Conservation (phyloP, 2,888 invertebrate species). For the Aquatica leii region DNA sequence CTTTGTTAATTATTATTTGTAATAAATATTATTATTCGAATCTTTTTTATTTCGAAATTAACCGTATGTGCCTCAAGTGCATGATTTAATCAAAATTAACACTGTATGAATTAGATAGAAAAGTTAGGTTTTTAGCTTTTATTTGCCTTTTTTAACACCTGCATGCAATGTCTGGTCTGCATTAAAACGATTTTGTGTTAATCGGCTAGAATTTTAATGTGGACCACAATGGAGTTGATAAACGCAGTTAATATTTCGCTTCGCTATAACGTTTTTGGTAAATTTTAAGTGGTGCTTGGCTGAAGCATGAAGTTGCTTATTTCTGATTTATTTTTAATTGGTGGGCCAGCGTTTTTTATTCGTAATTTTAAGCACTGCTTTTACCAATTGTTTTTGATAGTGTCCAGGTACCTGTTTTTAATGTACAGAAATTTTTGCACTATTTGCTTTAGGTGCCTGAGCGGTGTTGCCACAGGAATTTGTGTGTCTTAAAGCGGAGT, state of each 20-base stretch:
- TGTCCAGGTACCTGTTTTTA: too few relatives aligned
- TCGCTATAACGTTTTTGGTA: conserved; percentile 2
- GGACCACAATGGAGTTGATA: conserved; percentile 38
- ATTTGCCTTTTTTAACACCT: conserved; percentile 18
- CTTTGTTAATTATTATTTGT: conserved; percentile 45
- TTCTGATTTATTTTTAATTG: too few relatives aligned
- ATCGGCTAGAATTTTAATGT: conserved; percentile 22
- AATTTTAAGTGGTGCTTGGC: conserved; percentile 6
- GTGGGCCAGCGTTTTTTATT: too few relatives aligned
- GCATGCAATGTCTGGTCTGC: conserved; percentile 25
- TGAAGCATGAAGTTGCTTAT: conserved; percentile 10
- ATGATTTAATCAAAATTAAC: conserved; percentile 10
- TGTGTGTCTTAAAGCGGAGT: too few relatives aligned
- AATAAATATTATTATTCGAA: conserved; percentile 42
- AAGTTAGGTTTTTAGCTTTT: conserved; percentile 14
- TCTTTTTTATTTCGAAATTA: not conserved
- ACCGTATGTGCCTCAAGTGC: not conserved
- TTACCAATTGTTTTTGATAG: too few relatives aligned
- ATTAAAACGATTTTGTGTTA: conserved; percentile 16
- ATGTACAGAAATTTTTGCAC: too few relatives aligned
- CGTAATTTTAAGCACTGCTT: too few relatives aligned
- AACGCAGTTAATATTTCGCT: conserved; percentile 25
- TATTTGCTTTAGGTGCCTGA: too few relatives aligned
- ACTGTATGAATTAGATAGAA: conserved; percentile 9
- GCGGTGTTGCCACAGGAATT: too few relatives aligned